These are phyloP conservation scores for Smittia sp. DNA, from an alignment of 2,888 invertebrate species.

Conservation along the genomic window DNA sequence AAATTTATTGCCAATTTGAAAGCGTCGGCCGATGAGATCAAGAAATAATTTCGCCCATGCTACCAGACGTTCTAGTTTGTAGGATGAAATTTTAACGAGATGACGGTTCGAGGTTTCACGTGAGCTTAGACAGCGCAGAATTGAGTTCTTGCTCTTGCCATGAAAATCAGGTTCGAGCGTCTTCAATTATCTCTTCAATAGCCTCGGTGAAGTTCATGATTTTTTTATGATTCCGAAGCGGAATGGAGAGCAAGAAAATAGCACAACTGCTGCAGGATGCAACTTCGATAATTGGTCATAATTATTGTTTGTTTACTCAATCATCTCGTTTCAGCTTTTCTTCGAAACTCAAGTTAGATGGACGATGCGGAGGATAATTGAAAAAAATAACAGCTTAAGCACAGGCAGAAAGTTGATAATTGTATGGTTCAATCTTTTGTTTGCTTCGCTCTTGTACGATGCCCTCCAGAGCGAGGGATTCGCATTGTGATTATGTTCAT, in stretches of 20 bases:
- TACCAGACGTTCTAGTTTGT: too few species aligned
- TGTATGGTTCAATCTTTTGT: slow-evolving; percentile 38
- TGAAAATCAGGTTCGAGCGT: background rate
- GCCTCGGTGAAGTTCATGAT: background rate
- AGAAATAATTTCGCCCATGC: background rate
- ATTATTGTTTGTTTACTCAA: slow-evolving; percentile 41
- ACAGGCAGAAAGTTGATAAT: slow-evolving; percentile 40
- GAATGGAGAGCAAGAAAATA: background rate
- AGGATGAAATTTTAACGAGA: too few species aligned
- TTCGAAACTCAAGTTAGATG: slow-evolving; percentile 26
- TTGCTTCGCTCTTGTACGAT: slow-evolving; percentile 22
- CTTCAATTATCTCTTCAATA: slow-evolving; percentile 3
- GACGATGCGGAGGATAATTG: slow-evolving; percentile 33
- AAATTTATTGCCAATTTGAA: slow-evolving; percentile 31
- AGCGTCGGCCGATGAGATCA: background rate
- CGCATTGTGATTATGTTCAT: background rate
- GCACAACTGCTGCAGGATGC: slow-evolving; percentile 38
- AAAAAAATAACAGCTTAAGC: slow-evolving; percentile 32
- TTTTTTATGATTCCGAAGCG: background rate
- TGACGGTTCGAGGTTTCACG: too few species aligned
- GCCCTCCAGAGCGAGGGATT: background rate
- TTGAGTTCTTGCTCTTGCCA: background rate
- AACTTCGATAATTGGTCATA: slow-evolving; percentile 37
- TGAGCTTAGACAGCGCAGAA: too few species aligned
- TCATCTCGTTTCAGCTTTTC: slow-evolving; percentile 35